Evolutionary conservation across 37 sponge, comb jelly and placozoan genomes (phyloP).

Genomic region (Oscarella lobularis): DNA sequence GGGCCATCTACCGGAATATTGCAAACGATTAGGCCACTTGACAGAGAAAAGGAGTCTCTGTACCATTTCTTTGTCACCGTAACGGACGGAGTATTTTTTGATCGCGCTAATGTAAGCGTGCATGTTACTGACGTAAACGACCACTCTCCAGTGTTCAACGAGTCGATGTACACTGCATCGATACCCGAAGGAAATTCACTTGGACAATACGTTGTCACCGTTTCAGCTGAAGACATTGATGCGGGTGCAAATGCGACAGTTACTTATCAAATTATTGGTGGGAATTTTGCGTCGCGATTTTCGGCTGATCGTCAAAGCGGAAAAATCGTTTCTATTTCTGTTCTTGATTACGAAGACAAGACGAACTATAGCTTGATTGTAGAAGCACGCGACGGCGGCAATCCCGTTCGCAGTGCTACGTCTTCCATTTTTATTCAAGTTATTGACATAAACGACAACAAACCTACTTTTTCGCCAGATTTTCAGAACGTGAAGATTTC

Average conservation of each 20-base stretch:
- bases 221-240: slow-evolving; percentile 33
- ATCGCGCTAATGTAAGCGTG: slow-evolving; percentile 6
- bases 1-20: neutral
- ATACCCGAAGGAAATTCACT: slow-evolving; percentile 14
- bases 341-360: slow-evolving; percentile 13
- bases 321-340: neutral
- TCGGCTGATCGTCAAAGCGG: neutral
- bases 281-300: neutral
- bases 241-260: slow-evolving; percentile 22
- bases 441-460: slow-evolving; percentile 40
- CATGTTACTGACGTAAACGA: slow-evolving; percentile 32
- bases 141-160: slow-evolving; percentile 27
- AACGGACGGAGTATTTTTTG: neutral
- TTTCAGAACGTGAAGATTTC: neutral
- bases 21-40: neutral
- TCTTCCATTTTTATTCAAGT: slow-evolving; percentile 33
- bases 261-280: slow-evolving; percentile 15
- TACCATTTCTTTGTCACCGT: slow-evolving; percentile 8
- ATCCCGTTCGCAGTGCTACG: slow-evolving; percentile 30
- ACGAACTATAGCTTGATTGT: slow-evolving; percentile 3
- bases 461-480: slow-evolving; percentile 24
- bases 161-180: slow-evolving; percentile 18
- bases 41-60: slow-evolving; percentile 8
- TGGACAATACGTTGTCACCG: neutral
- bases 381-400: neutral